phyloP scores from a whole-genome alignment of 2,888 invertebrate species.

The Leptarthrus brevirostris region DNA sequence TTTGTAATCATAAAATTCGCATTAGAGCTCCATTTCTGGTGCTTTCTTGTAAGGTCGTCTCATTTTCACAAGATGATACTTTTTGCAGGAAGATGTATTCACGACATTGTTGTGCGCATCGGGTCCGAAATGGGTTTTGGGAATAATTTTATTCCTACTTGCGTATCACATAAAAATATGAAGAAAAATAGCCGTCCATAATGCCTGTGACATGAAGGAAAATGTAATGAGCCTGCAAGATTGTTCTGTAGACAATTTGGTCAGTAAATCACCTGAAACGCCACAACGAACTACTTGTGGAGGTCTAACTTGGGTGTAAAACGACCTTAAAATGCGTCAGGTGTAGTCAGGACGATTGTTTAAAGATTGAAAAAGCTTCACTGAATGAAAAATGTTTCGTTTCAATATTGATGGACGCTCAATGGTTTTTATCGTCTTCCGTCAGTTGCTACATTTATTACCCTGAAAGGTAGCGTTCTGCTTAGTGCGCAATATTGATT shows the following conservation, averaged over 20 bases:
- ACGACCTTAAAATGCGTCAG: no score
- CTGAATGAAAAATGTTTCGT: no score
- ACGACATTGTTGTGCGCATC: conserved; percentile 12
- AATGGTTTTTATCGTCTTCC: neutral
- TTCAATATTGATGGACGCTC: no score
- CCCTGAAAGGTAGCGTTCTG: neutral
- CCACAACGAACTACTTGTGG: no score
- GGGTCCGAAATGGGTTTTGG: neutral
- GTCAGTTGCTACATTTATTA: neutral
- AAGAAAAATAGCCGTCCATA: conserved; percentile 3
- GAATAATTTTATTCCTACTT: conserved; percentile 2
- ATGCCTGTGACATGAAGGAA: neutral
- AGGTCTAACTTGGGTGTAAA: no score
- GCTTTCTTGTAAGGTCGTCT: conserved; percentile 8
- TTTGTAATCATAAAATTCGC: conserved; percentile 43
- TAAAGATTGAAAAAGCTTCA: no score
- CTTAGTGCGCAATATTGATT: conserved; percentile 28
- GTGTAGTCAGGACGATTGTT: no score
- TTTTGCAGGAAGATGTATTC: neutral
- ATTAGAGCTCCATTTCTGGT: conserved; percentile 45
- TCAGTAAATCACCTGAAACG: neutral
- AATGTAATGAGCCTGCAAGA: neutral
- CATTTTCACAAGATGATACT: conserved; percentile 42
- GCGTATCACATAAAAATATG: neutral
- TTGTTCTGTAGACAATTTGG: neutral